Conservation (phyloP, 2,113 vertebrate genomes). For the Urocolius indicus region DNA sequence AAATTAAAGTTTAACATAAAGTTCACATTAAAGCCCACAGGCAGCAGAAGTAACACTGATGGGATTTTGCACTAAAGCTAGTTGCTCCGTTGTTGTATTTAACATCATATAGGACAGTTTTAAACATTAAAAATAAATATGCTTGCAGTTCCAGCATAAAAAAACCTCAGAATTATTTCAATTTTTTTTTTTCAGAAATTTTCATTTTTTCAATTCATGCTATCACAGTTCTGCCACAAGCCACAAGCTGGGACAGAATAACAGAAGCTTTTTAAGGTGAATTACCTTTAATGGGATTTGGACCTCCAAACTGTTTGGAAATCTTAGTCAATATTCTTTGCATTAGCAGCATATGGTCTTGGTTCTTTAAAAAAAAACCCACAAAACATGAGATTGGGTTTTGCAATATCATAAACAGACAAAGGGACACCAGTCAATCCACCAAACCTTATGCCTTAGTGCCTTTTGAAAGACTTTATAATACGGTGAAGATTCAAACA, state of each 20-base stretch:
- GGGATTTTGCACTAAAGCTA: background rate
- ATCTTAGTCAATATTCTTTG: background rate
- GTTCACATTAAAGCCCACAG: background rate
- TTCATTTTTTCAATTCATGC: background rate
- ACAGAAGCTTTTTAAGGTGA: background rate
- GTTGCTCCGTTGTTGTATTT: background rate
- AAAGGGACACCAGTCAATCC: background rate
- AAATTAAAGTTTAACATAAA: background rate
- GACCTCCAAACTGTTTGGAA: background rate
- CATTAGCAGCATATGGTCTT: background rate
- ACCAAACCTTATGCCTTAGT: background rate
- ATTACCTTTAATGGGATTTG: background rate
- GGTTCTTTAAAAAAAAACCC: background rate
- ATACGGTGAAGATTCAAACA: background rate
- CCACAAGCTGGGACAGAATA: background rate
- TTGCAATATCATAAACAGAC: background rate
- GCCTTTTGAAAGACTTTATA: background rate
- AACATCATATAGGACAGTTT: background rate
- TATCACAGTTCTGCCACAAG: background rate
- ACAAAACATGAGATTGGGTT: background rate
- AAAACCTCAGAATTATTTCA: background rate
- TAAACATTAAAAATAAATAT: background rate
- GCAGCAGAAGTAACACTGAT: background rate
- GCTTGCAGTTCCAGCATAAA: background rate
- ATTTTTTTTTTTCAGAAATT: background rate